Conservation (phyloP, 2,888 invertebrate genomes). For the Mimachlamys varia region DNA sequence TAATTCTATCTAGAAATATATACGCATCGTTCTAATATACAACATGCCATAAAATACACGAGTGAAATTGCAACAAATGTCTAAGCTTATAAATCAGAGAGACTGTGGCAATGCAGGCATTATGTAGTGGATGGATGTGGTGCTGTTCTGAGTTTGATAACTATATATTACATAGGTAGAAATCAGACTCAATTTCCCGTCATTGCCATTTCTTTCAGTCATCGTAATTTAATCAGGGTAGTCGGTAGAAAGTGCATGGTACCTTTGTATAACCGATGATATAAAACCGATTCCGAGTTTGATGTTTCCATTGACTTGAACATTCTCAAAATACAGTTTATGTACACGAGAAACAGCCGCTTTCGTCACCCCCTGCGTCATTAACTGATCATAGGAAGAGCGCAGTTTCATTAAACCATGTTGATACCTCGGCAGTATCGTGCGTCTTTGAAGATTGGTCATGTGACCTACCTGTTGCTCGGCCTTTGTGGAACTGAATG, state of each 20-base stretch:
- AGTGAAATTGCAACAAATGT: slow-evolving; percentile 31
- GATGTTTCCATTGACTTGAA: not conserved
- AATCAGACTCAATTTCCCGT: not conserved
- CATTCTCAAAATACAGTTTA: not conserved
- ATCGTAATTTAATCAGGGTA: not conserved
- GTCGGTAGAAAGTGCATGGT: not conserved
- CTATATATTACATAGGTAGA: slow-evolving; percentile 15
- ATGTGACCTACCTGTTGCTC: not conserved
- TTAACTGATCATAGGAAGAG: not conserved
- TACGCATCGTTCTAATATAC: slow-evolving; percentile 28
- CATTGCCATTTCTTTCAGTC: not conserved
- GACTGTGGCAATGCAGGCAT: not conserved
- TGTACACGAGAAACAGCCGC: not conserved
- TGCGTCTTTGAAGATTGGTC: not conserved
- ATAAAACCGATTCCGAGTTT: not conserved
- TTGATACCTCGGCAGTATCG: not conserved
- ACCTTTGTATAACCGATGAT: slow-evolving; percentile 2
- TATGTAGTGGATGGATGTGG: not conserved
- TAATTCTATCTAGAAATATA: slow-evolving; percentile 24
- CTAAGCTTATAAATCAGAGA: slow-evolving; percentile 24
- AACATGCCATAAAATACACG: slow-evolving; percentile 27
- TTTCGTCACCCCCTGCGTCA: not conserved
- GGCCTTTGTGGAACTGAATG: not conserved
- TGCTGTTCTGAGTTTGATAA: not conserved
- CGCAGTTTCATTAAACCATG: not conserved